Conservation (phyloP, 2,113 vertebrate species). For the Chaetodon auriga region DNA sequence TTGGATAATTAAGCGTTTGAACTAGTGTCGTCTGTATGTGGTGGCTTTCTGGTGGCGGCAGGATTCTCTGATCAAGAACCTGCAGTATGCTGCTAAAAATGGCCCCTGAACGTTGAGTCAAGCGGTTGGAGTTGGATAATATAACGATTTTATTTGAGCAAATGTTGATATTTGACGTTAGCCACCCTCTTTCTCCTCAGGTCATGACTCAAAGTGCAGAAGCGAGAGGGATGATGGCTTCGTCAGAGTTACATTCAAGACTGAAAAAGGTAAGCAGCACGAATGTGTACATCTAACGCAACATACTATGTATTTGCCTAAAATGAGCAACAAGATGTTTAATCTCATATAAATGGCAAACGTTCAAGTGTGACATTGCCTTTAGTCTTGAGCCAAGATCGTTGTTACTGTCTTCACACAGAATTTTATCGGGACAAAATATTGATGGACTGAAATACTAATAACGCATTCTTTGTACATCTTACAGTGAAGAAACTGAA, state of each 20-base stretch:
- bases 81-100: too few relatives aligned
- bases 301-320: background rate
- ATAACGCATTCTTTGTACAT: background rate
- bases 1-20: background rate
- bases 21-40: background rate
- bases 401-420: background rate
- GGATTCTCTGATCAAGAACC: too few relatives aligned
- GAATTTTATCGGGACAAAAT: background rate
- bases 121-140: too few relatives aligned
- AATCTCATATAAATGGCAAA: background rate
- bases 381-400: background rate
- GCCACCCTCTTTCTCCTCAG: conserved; percentile 64
- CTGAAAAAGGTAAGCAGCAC: conserved; percentile 88
- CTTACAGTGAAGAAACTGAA: conserved; percentile 90
- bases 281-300: background rate
- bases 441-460: background rate
- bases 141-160: too few relatives aligned
- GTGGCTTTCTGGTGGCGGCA: too few relatives aligned
- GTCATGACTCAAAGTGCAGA: conserved; percentile 88
- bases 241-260: conserved; percentile 94
- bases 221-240: conserved; percentile 92
- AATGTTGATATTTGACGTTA: background rate
- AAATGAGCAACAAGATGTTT: background rate
- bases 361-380: background rate
- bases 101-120: too few relatives aligned